These are phyloP conservation scores for Agrochola lota DNA, from an alignment of 2,888 invertebrate species.

Conservation along the genomic window DNA sequence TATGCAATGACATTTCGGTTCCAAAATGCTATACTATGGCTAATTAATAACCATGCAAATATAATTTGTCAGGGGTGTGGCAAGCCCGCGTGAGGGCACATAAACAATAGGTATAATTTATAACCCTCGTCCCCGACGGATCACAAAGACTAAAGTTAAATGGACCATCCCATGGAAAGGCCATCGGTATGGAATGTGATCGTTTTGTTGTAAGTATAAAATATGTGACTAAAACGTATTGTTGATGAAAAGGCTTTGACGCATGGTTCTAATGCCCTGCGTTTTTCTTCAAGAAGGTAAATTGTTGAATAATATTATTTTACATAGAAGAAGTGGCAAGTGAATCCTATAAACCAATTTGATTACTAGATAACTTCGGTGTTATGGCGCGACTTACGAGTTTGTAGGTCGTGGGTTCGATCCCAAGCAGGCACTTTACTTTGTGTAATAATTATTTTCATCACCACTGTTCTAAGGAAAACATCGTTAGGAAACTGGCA, in stretches of 20 bases:
- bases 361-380: background rate
- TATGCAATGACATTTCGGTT: constrained; percentile 24
- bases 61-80: constrained; percentile 63
- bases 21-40: constrained; percentile 11
- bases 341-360: background rate
- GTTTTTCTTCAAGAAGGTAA: background rate
- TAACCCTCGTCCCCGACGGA: constrained; percentile 64
- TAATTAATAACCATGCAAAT: constrained; percentile 56
- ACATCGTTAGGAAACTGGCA: too few species aligned
- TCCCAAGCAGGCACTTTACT: too few species aligned
- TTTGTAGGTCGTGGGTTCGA: too few species aligned
- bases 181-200: constrained; percentile 41
- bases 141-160: constrained; percentile 72
- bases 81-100: constrained; percentile 61
- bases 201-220: constrained; percentile 55
- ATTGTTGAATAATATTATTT: background rate
- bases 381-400: too few species aligned
- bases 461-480: too few species aligned
- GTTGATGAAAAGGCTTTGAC: background rate
- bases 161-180: constrained; percentile 56
- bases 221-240: constrained; percentile 33
- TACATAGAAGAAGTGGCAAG: background rate
- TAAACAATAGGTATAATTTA: constrained; percentile 75
- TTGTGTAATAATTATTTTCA: too few species aligned
- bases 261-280: background rate